A percentile compares a stretch with the other conserved stretches of the same genome.
phyloP scores from a whole-genome alignment of 2,113 vertebrate genomes.

The Grantiella picta region DNA sequence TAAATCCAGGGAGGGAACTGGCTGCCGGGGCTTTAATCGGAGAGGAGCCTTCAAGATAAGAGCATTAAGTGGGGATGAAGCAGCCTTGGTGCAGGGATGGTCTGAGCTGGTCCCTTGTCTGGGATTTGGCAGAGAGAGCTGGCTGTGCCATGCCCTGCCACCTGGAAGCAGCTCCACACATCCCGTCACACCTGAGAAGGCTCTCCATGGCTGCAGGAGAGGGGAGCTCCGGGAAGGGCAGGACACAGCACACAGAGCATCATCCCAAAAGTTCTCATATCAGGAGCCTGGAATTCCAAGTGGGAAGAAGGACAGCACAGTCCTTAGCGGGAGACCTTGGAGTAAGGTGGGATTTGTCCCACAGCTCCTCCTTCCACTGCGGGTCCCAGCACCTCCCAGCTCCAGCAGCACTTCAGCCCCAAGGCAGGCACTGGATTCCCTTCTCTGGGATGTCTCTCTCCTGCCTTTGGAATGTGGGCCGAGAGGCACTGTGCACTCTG shows the following conservation, averaged over 20 bases:
- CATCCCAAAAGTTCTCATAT: fast-evolving
- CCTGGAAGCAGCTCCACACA: not conserved
- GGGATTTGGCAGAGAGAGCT: not conserved
- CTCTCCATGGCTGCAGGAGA: not conserved
- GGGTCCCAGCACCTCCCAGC: not conserved
- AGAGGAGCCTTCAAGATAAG: constrained; percentile 27
- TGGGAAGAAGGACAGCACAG: not conserved
- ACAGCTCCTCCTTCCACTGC: not conserved
- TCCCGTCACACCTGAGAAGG: not conserved
- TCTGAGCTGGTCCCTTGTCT: not conserved
- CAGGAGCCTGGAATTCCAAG: not conserved
- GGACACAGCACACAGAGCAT: not conserved
- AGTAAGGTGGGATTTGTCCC: not conserved
- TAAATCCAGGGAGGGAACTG: not conserved
- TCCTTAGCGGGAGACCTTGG: not conserved
- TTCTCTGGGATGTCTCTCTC: not conserved
- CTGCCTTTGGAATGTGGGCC: not conserved
- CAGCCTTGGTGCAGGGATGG: not conserved
- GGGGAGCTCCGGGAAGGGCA: not conserved
- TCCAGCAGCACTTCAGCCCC: not conserved
- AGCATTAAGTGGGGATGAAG: constrained; percentile 20
- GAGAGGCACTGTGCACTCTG: not conserved
- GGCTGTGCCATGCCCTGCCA: not conserved
- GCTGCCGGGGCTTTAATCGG: constrained; percentile 1
- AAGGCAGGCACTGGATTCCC: not conserved